These are phyloP conservation scores for Turnix velox DNA, from an alignment of 2,113 vertebrate genomes.

Conservation along the genomic window DNA sequence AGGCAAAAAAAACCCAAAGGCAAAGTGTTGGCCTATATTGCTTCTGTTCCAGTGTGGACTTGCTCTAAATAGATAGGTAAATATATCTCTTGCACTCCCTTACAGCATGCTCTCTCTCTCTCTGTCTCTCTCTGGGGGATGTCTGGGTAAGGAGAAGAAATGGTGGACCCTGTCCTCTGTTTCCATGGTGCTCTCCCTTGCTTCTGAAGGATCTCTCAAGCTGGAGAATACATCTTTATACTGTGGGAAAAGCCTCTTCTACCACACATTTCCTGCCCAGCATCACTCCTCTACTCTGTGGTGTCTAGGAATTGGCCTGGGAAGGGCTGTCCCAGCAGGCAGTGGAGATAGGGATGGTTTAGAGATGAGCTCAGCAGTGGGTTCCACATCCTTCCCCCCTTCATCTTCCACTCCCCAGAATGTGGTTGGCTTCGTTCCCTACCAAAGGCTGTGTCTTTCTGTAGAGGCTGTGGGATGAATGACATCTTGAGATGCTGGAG, in stretches of 20 bases:
- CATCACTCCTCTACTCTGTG: neutral
- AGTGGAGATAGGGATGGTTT: neutral
- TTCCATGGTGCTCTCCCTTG: constrained; percentile 2
- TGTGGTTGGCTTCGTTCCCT: neutral
- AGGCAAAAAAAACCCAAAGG: neutral
- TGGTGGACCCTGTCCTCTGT: neutral
- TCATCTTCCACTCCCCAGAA: neutral
- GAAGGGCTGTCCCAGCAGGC: neutral
- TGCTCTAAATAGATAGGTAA: neutral
- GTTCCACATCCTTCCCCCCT: neutral
- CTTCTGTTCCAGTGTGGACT: neutral
- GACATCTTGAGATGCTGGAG: neutral
- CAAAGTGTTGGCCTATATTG: constrained; percentile 1
- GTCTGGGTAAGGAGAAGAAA: neutral
- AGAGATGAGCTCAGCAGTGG: constrained; percentile 42
- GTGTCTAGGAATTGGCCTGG: neutral
- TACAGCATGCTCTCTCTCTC: neutral
- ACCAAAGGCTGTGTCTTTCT: neutral
- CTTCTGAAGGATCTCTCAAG: neutral
- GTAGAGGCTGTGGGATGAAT: neutral
- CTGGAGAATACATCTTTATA: neutral
- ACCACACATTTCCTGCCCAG: neutral
- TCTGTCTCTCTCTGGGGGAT: neutral
- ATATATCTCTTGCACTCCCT: neutral
- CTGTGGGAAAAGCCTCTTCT: constrained; percentile 44